Conservation (phyloP, 2,888 invertebrate species). For the Cantharis rufa region DNA sequence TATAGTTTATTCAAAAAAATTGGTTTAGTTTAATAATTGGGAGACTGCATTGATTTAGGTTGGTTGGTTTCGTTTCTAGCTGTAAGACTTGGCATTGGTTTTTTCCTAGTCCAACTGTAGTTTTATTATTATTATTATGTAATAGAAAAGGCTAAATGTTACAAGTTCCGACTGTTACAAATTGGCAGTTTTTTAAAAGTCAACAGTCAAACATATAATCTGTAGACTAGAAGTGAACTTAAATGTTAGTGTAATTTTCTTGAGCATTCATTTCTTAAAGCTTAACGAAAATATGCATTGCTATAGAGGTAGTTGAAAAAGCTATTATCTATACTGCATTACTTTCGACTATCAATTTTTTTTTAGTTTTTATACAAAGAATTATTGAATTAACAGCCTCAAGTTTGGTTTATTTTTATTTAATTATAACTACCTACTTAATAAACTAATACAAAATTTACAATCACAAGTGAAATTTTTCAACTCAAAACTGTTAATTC, state of each 20-base stretch:
- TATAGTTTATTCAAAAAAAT: slow-evolving; percentile 17
- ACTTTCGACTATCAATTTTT: slow-evolving; percentile 12
- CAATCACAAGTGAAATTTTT: slow-evolving; percentile 35
- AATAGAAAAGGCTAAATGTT: background rate
- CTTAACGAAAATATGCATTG: slow-evolving; percentile 9
- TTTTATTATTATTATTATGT: background rate
- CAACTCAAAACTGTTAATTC: slow-evolving; percentile 33
- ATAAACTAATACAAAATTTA: slow-evolving; percentile 36
- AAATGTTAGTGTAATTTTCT: background rate
- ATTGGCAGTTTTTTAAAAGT: background rate
- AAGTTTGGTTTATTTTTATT: slow-evolving; percentile 29
- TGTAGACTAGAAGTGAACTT: background rate
- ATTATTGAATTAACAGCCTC: slow-evolving; percentile 33
- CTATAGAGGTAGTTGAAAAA: slow-evolving; percentile 10
- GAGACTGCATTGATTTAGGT: background rate
- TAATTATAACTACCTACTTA: slow-evolving; percentile 33
- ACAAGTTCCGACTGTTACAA: background rate
- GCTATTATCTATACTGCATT: slow-evolving; percentile 27
- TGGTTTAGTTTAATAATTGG: background rate
- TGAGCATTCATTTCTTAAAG: slow-evolving; percentile 1
- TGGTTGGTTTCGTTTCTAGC: background rate
- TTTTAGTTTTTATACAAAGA: slow-evolving; percentile 12
- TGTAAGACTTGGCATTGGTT: background rate
- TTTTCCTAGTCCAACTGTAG: background rate
- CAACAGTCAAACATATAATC: background rate